A percentile compares a stretch with the other conserved stretches of the same genome.
phyloP scores from a whole-genome alignment of 2,113 vertebrate species.

The Phyllopteryx taeniolatus region DNA sequence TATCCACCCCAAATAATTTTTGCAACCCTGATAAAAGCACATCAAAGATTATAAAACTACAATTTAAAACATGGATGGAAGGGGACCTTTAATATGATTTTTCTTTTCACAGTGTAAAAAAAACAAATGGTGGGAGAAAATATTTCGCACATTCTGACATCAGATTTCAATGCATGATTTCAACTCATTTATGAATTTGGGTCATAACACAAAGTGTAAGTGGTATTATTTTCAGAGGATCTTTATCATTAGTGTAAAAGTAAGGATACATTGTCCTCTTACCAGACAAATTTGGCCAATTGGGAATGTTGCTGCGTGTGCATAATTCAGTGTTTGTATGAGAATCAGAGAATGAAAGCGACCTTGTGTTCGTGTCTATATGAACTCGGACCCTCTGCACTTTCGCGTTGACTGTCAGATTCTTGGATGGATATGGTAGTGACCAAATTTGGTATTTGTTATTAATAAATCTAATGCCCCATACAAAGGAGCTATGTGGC shows the following conservation, averaged over 20 bases:
- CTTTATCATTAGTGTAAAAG: neutral
- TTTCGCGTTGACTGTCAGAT: neutral
- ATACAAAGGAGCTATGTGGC: neutral
- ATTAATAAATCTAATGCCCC: neutral
- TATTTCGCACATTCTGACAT: too few species aligned
- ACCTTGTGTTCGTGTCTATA: neutral
- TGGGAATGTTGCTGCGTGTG: neutral
- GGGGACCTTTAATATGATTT: too few species aligned
- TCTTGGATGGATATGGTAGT: neutral
- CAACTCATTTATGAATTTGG: neutral
- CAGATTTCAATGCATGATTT: too few species aligned
- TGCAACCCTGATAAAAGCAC: too few species aligned
- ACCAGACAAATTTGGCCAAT: neutral
- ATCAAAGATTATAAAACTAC: too few species aligned
- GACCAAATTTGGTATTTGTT: neutral
- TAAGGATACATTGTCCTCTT: neutral
- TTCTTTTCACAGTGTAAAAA: too few species aligned
- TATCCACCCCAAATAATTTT: too few species aligned
- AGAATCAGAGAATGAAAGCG: constrained; percentile 2
- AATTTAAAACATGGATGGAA: too few species aligned
- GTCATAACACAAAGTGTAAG: neutral
- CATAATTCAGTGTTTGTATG: neutral
- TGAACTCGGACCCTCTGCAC: constrained; percentile 5
- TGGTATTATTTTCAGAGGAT: neutral
- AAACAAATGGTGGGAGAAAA: too few species aligned